These are phyloP conservation scores for Andrena hattorfiana DNA, from an alignment of 2,888 invertebrate species.

Conservation along the genomic window DNA sequence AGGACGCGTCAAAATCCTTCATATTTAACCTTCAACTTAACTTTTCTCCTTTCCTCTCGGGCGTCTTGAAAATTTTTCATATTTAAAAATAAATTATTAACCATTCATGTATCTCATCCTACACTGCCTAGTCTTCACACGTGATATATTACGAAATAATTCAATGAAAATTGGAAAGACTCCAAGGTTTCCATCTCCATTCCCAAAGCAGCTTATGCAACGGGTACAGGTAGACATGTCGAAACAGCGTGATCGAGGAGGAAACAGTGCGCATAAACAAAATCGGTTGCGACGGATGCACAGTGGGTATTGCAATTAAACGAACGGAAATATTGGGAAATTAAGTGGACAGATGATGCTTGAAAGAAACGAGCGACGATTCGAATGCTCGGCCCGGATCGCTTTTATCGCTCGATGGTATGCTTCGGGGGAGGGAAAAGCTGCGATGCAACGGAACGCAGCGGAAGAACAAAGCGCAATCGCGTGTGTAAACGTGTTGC, in stretches of 20 bases:
- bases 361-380: background rate
- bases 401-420: constrained; percentile 6
- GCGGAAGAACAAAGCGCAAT: background rate
- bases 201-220: background rate
- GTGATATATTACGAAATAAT: too few relatives aligned
- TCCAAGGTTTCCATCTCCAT: background rate
- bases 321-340: background rate
- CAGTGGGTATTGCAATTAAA: background rate
- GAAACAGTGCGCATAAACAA: background rate
- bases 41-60: background rate
- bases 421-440: background rate
- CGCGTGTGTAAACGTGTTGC: constrained; percentile 13
- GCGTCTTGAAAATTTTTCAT: too few relatives aligned
- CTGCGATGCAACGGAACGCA: background rate
- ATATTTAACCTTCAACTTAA: background rate
- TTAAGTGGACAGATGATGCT: background rate
- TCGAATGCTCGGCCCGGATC: background rate
- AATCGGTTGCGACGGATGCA: background rate
- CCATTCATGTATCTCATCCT: too few relatives aligned
- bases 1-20: background rate
- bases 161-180: too few relatives aligned
- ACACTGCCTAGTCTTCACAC: too few relatives aligned
- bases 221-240: background rate
- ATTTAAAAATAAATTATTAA: too few relatives aligned
- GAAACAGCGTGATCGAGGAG: background rate